phyloP scores from a whole-genome alignment of 23 tunicate genomes.

The Styela plicata region DNA sequence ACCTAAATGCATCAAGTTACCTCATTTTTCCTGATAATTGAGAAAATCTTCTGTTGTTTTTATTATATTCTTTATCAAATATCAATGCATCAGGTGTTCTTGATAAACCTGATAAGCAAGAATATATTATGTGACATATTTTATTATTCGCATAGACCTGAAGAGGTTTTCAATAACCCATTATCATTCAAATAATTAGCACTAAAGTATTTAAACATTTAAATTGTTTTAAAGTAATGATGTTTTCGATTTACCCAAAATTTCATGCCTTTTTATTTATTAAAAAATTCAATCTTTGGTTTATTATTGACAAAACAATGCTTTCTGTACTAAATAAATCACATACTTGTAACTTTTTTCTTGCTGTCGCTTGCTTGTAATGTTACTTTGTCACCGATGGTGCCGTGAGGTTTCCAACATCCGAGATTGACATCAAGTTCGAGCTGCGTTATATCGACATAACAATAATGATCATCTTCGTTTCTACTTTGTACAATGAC shows the following conservation, averaged over 20 bases:
- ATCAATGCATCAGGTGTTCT: not conserved
- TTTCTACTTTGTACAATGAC: slow-evolving; percentile 47
- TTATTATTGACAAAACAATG: too few species aligned
- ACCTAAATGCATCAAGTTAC: not conserved
- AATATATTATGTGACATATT: too few species aligned
- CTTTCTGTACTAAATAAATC: too few species aligned
- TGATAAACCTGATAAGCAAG: not conserved
- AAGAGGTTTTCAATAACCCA: too few species aligned
- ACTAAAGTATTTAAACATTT: too few species aligned
- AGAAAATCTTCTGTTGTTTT: not conserved
- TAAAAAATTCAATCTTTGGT: too few species aligned
- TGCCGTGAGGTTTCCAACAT: slow-evolving; percentile 78
- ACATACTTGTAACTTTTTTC: slow-evolving; percentile 8
- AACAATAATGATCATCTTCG: slow-evolving; percentile 70
- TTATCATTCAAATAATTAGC: too few species aligned
- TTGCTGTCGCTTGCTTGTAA: slow-evolving; percentile 32
- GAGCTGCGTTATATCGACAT: slow-evolving; percentile 51
- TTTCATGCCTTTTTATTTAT: too few species aligned
- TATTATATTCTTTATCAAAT: not conserved
- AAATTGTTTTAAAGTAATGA: too few species aligned
- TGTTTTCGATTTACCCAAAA: too few species aligned
- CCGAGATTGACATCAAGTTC: slow-evolving; percentile 32
- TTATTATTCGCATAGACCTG: too few species aligned
- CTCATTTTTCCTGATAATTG: not conserved
- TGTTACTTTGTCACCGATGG: slow-evolving; percentile 78